Evolutionary conservation across 2,888 invertebrate genomes (phyloP), one percentile per base, ranked within the genome.

Genomic region (Himalopsyche kuldschensis): DNA sequence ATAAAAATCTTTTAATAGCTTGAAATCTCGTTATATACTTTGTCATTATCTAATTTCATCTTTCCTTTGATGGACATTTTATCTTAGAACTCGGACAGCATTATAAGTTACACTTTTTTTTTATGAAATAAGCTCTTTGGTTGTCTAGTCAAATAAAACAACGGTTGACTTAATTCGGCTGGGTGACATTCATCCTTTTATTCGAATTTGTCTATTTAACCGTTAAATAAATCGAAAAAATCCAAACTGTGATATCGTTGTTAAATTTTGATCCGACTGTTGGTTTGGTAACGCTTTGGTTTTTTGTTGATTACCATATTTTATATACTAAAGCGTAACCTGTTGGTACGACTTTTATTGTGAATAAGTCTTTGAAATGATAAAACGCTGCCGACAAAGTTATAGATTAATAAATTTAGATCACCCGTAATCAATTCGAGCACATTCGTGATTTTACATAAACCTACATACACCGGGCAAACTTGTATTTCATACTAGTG

Each of bases 181-280:
- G 78, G 75, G 84, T 84, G 85, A 85, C 85, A 85, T 85, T 82
- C 75, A 85, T 84, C 85, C 80, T 32, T 41, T 83, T 83, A 63
- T 75, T 82, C 79, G 82, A 63, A 47, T 75, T 81, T 48, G n/a
- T 48, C 55, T 55, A 55, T 20, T 55, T 3, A 55, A 55, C 20
- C 55, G 55, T 55, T 20, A 20, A 55, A 55, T 20, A 20, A 55
- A 24, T 2, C 10, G 20, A 55, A 20, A 20, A 3, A 8, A 55
- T 55, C 20, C n/a, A 55, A 24, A 20, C 55, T 24, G 55, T 55
- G 11, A 55, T 55, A 55, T 55, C 55, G 10, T 20, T 4, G 15
- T 41, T 0, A 41, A 41, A 41, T 41, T 15, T 41, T 2, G 41
- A 41, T 35, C 5, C 35, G 6, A 35, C 15, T 41, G 15, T 41